A percentile compares a stretch with the other conserved stretches of the same genome.
These are phyloP conservation scores for Calyptomena viridis DNA, from an alignment of 2,113 vertebrate species.

Conservation along the genomic window DNA sequence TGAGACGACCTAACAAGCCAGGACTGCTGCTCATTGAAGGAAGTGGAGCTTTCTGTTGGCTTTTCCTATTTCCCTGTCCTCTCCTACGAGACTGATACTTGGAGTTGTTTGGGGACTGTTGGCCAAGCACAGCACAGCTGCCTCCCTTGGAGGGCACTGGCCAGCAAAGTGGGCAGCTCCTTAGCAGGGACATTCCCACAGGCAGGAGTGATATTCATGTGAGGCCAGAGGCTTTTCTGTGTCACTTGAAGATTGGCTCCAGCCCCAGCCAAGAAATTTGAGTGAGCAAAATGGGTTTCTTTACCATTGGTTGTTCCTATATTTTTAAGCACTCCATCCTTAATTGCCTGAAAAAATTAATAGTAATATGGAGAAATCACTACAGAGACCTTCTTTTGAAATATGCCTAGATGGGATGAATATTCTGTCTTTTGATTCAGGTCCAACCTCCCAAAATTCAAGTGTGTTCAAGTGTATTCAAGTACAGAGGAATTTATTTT, in stretches of 20 bases:
- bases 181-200: neutral
- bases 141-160: neutral
- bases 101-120: neutral
- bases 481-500: neutral
- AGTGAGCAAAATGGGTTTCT: neutral
- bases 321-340: neutral
- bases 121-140: neutral
- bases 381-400: neutral
- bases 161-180: neutral
- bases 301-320: neutral
- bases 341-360: neutral
- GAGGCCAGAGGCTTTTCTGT: neutral
- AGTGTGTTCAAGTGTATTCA: neutral
- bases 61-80: neutral
- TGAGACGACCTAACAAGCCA: neutral
- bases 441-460: neutral
- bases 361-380: neutral
- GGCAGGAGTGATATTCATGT: neutral
- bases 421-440: neutral
- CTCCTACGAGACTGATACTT: rapidly evolving
- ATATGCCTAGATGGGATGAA: neutral
- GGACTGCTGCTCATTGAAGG: neutral
- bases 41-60: neutral
- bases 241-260: neutral
- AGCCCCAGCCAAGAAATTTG: neutral